Evolutionary conservation across 2,888 invertebrate genomes (phyloP).

Genomic region (Plebejus argus): DNA sequence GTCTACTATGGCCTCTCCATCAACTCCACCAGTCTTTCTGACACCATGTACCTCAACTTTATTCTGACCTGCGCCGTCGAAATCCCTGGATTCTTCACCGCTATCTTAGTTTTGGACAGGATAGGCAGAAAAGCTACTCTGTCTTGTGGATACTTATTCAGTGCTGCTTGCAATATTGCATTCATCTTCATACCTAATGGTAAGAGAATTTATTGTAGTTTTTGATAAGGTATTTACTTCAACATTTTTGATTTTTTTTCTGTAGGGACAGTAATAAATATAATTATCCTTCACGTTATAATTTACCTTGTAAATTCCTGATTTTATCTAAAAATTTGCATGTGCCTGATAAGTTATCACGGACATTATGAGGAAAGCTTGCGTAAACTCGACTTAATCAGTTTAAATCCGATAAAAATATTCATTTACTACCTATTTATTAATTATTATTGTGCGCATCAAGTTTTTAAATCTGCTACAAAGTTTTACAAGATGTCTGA

Average conservation of each 20-base stretch:
- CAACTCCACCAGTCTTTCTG: slow-evolving; percentile 86
- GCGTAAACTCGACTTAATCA: not conserved
- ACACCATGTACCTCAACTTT: slow-evolving; percentile 87
- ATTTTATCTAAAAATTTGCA: not conserved
- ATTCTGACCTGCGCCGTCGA: slow-evolving; percentile 84
- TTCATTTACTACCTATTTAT: not conserved
- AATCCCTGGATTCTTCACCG: slow-evolving; percentile 85
- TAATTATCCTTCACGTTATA: not conserved
- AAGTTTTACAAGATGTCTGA: not conserved
- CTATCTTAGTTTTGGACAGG: slow-evolving; percentile 82
- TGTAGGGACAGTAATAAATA: not conserved
- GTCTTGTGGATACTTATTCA: slow-evolving; percentile 80
- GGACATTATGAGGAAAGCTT: not conserved
- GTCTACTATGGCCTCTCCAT: slow-evolving; percentile 90
- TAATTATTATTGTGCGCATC: not conserved
- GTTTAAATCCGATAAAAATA: not conserved
- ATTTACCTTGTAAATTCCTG: not conserved
- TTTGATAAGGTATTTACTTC: no score
- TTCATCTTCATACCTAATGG: slow-evolving; percentile 76
- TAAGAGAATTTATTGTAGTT: slow-evolving; percentile 47
- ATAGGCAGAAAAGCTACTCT: slow-evolving; percentile 83
- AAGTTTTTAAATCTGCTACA: not conserved
- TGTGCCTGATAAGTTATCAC: not conserved
- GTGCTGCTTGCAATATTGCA: slow-evolving; percentile 72
- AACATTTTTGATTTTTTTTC: no score